These are phyloP conservation scores for Cerastoderma edule DNA, from an alignment of 2,888 invertebrate species.

Conservation along the genomic window DNA sequence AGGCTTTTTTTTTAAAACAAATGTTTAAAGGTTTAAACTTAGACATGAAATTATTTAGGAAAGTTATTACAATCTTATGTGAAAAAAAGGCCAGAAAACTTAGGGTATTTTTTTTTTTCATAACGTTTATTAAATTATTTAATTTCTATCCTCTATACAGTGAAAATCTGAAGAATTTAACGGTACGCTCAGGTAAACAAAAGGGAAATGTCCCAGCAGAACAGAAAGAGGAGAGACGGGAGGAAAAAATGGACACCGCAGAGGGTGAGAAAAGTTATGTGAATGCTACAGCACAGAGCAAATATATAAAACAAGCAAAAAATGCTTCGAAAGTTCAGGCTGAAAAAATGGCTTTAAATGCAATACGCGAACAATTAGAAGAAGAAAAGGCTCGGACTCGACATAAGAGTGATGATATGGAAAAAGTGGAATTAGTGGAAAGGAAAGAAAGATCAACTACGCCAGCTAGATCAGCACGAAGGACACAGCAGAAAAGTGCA, in stretches of 20 bases:
- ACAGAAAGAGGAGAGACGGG: slow-evolving; percentile 50
- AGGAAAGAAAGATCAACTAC: slow-evolving; percentile 55
- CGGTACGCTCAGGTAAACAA: slow-evolving; percentile 63
- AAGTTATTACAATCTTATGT: too few species aligned
- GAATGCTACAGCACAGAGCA: slow-evolving; percentile 67
- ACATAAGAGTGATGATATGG: slow-evolving; percentile 29
- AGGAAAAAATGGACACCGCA: slow-evolving; percentile 71
- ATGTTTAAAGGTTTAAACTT: too few species aligned
- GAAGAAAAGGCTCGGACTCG: slow-evolving; percentile 33
- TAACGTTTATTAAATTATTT: too few species aligned
- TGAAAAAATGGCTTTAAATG: slow-evolving; percentile 63
- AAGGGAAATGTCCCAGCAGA: slow-evolving; percentile 43
- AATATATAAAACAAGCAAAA: slow-evolving; percentile 76
- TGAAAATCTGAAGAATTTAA: slow-evolving; percentile 72
- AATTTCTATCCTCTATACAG: slow-evolving; percentile 45
- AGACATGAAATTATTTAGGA: too few species aligned
- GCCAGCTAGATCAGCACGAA: slow-evolving; percentile 45
- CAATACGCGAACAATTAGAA: slow-evolving; percentile 52
- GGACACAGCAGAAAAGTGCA: slow-evolving; percentile 59
- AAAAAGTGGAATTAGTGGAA: slow-evolving; percentile 26
- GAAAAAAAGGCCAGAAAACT: too few species aligned
- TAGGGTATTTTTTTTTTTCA: too few species aligned
- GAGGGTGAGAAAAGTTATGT: slow-evolving; percentile 61
- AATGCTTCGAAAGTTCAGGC: slow-evolving; percentile 73
- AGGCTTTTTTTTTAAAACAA: too few species aligned